Conservation (phyloP, 2,797 vertebrate genomes). For the Sebastes variabilis region DNA sequence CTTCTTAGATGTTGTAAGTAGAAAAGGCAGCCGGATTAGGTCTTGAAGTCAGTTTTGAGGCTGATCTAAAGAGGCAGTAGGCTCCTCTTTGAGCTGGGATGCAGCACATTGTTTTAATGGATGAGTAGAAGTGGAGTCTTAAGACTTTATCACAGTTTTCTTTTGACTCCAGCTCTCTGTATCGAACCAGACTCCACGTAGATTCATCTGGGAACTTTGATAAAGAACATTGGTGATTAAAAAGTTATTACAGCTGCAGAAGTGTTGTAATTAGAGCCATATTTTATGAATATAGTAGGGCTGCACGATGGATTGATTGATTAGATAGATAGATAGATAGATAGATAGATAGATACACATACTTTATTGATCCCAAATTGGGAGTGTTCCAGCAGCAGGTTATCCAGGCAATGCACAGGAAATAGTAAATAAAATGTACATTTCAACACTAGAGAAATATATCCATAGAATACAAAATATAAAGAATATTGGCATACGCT, state of each 20-base stretch:
- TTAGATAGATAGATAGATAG: too few relatives aligned
- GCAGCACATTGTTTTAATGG: not conserved
- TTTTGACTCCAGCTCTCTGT: not conserved
- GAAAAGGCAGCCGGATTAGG: too few relatives aligned
- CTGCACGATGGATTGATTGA: not conserved
- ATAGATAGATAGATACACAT: too few relatives aligned
- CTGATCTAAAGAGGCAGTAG: not conserved
- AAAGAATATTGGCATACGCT: too few relatives aligned
- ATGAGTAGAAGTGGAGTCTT: constrained; percentile 1
- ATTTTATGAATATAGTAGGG: not conserved
- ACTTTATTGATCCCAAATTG: too few relatives aligned
- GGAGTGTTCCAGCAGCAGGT: too few relatives aligned
- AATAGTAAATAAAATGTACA: too few relatives aligned
- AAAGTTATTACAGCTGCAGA: not conserved
- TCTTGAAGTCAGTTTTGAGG: not conserved
- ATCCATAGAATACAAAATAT: too few relatives aligned
- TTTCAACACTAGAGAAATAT: too few relatives aligned
- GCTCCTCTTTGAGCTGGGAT: not conserved
- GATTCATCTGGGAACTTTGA: not conserved
- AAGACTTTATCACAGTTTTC: not conserved
- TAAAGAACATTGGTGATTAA: not conserved
- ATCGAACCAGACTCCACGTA: too few relatives aligned
- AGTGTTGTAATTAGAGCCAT: not conserved
- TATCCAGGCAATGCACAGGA: too few relatives aligned
- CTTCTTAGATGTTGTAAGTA: not conserved